A percentile compares a stretch with the other conserved stretches of the same genome.
phyloP scores from a whole-genome alignment of 1,140 invertebrate species.

The Cherax destructor region DNA sequence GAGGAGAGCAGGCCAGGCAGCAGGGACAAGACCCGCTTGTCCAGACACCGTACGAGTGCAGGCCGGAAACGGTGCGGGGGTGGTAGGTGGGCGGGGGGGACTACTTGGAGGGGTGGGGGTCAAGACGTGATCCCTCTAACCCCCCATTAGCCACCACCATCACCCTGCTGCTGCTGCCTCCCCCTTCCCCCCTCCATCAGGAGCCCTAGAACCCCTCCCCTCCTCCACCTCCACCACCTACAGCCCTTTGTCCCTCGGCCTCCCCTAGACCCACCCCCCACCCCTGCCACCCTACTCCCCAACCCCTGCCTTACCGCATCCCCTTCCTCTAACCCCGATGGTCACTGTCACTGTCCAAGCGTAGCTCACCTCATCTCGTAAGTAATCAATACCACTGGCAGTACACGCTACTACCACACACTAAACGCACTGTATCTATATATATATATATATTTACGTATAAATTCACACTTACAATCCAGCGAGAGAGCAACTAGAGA shows the following conservation, averaged over 20 bases:
- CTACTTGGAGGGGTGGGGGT: conserved; percentile 31
- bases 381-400: conserved; percentile 59
- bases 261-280: conserved; percentile 31
- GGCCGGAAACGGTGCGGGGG: conserved; percentile 65
- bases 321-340: conserved; percentile 63
- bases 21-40: conserved; percentile 63
- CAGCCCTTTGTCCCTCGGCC: conserved; percentile 54
- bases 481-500: background rate
- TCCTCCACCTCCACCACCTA: conserved; percentile 53
- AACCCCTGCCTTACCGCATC: conserved; percentile 33
- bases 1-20: conserved; percentile 35
- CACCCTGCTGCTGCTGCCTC: conserved; percentile 52
- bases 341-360: conserved; percentile 69
- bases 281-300: conserved; percentile 29
- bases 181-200: conserved; percentile 23
- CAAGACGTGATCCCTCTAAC: conserved; percentile 62
- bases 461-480: conserved; percentile 49
- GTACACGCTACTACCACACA: conserved; percentile 9
- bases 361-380: conserved; percentile 60
- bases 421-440: conserved; percentile 1
- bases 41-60: conserved; percentile 65
- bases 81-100: conserved; percentile 46
- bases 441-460: background rate
- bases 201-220: conserved; percentile 22
- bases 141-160: conserved; percentile 46